Conservation (phyloP, 2,113 vertebrate species). For the Himantopus leucocephalus region DNA sequence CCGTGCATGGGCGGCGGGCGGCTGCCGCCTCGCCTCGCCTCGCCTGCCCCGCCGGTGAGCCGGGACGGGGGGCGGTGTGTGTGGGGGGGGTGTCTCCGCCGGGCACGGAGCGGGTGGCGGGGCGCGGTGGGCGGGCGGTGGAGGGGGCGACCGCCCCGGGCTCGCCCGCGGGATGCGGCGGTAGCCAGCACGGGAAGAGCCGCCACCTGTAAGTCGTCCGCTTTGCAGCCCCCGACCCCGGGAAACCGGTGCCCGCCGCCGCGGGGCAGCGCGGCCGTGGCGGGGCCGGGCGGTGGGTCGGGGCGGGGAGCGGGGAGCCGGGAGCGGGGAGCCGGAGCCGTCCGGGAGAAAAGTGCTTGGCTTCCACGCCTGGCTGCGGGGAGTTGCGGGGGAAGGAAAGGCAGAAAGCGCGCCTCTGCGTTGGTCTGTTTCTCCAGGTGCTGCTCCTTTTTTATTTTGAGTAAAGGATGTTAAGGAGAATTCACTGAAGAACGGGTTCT, state of each 20-base stretch:
- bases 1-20: constrained; percentile 14
- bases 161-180: neutral
- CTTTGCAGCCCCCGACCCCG: neutral
- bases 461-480: neutral
- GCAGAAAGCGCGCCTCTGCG: neutral
- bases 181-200: too few species aligned
- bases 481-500: neutral
- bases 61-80: neutral
- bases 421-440: neutral
- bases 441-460: neutral
- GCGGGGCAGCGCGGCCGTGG: too few species aligned
- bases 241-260: neutral
- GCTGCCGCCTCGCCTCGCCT: neutral
- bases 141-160: neutral
- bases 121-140: neutral
- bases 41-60: neutral
- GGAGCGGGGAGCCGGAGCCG: neutral
- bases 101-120: neutral
- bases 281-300: neutral
- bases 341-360: neutral
- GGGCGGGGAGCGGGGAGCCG: neutral
- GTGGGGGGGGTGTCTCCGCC: neutral
- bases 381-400: neutral
- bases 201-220: neutral
- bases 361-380: neutral